A percentile compares a stretch with the other conserved stretches of the same genome.
Conservation (phyloP, 2,888 invertebrate species). For the Drosophila tanythrix region DNA sequence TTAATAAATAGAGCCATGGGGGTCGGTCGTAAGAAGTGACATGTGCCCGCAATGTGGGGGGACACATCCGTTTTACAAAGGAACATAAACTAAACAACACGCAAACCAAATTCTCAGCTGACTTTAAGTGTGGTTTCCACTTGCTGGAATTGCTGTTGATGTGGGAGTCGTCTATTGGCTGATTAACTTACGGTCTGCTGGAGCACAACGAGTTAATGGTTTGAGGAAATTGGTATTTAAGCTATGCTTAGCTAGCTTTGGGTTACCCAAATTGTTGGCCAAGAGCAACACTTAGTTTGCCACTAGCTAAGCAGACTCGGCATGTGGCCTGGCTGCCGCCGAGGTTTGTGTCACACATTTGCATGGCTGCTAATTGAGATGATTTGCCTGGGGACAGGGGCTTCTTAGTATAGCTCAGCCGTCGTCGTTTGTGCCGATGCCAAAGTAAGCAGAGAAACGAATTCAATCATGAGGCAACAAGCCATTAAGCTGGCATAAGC, state of each 20-base stretch:
- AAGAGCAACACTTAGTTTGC: constrained; percentile 37
- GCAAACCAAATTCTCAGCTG: constrained; percentile 40
- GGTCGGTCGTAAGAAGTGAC: constrained; percentile 57
- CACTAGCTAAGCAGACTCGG: not conserved
- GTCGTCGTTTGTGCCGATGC: constrained; percentile 20
- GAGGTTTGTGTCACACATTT: constrained; percentile 45
- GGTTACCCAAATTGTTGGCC: constrained; percentile 30
- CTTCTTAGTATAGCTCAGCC: constrained; percentile 13
- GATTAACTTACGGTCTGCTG: constrained; percentile 64
- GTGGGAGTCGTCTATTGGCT: constrained; percentile 31
- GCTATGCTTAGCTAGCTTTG: constrained; percentile 16
- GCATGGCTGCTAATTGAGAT: constrained; percentile 70
- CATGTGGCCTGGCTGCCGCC: constrained; percentile 5
- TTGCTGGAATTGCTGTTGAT: not conserved
- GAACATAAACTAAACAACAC: constrained; percentile 33
- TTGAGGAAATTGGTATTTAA: constrained; percentile 34
- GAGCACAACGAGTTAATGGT: constrained; percentile 47
- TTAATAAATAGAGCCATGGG: constrained; percentile 16
- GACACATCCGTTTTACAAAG: constrained; percentile 68
- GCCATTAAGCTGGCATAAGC: constrained; percentile 2
- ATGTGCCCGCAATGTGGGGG: constrained; percentile 58
- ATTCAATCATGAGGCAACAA: constrained; percentile 34
- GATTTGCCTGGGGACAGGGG: constrained; percentile 35
- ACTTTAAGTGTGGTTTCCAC: constrained; percentile 12
- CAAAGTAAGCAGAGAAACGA: constrained; percentile 40